These are phyloP conservation scores for Suncus etruscus DNA, from an alignment of 2,113 vertebrate genomes.

Conservation along the genomic window DNA sequence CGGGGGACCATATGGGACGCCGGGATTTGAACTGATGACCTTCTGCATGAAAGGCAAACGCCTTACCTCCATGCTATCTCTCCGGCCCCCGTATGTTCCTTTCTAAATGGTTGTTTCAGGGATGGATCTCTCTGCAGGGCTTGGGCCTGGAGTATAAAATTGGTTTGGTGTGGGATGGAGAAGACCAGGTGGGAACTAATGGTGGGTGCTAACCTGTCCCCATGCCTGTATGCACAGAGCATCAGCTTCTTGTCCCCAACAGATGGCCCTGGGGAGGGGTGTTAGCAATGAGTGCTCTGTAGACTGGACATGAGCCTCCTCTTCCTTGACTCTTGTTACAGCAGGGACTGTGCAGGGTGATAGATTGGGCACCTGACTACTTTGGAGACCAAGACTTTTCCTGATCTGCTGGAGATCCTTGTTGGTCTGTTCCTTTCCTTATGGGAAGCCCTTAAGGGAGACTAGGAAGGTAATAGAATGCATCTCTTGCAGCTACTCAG, in stretches of 20 bases:
- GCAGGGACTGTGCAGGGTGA: neutral
- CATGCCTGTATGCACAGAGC: neutral
- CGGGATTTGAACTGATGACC: no score
- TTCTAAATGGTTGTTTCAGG: neutral
- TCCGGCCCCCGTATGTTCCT: neutral
- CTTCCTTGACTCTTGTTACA: neutral
- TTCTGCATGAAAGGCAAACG: no score
- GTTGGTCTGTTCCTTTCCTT: neutral
- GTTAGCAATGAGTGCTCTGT: neutral
- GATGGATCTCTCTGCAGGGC: neutral
- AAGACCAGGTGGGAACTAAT: constrained; percentile 12
- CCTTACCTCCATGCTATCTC: no score
- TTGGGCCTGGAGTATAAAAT: neutral
- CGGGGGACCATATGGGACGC: no score
- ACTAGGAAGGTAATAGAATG: no score
- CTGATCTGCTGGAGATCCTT: neutral
- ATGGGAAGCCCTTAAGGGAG: neutral
- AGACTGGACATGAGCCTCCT: neutral
- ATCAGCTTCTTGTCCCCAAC: neutral
- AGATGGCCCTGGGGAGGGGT: neutral
- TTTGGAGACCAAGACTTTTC: neutral
- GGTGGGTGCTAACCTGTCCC: neutral
- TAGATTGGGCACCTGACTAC: neutral
- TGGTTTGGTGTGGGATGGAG: neutral
- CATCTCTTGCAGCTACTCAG: no score